Evolutionary conservation across 2,888 invertebrate species (phyloP).

Genomic region (Calameuta pallipes): DNA sequence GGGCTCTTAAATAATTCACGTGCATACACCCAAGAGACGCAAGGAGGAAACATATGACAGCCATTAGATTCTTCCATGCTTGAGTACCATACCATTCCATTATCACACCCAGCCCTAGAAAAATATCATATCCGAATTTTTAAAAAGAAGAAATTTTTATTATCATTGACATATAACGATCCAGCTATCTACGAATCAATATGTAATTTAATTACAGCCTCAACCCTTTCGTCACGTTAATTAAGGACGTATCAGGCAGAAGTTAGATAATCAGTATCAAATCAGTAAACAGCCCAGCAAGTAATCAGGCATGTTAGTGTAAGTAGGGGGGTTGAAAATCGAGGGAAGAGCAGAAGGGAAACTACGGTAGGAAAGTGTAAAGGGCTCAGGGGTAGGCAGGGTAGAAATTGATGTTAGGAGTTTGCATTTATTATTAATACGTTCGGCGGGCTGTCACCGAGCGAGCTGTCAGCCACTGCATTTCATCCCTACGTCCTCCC

Average conservation of each 20-base stretch:
- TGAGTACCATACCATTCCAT: background rate
- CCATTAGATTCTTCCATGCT: background rate
- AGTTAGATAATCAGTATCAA: background rate
- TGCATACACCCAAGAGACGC: background rate
- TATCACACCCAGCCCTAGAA: background rate
- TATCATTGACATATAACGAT: background rate
- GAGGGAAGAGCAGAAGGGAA: background rate
- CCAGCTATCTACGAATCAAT: conserved; percentile 25
- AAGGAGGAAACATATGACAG: background rate
- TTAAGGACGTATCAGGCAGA: background rate
- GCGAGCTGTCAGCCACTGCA: conserved; percentile 54
- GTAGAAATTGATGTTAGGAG: conserved; percentile 62
- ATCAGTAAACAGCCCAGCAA: background rate
- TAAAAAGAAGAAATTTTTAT: background rate
- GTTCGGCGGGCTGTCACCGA: conserved; percentile 58
- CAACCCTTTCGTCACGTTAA: background rate
- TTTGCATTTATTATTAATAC: conserved; percentile 65
- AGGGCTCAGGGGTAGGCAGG: conserved; percentile 26
- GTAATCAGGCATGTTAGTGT: background rate
- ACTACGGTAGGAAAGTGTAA: background rate
- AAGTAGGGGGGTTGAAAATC: background rate
- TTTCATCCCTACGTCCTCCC: conserved; percentile 28
- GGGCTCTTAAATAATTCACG: background rate
- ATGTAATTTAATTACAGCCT: conserved; percentile 39
- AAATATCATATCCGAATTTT: background rate